Evolutionary conservation across 2,888 invertebrate genomes (phyloP).

Genomic region (Agonopterix heracliana): DNA sequence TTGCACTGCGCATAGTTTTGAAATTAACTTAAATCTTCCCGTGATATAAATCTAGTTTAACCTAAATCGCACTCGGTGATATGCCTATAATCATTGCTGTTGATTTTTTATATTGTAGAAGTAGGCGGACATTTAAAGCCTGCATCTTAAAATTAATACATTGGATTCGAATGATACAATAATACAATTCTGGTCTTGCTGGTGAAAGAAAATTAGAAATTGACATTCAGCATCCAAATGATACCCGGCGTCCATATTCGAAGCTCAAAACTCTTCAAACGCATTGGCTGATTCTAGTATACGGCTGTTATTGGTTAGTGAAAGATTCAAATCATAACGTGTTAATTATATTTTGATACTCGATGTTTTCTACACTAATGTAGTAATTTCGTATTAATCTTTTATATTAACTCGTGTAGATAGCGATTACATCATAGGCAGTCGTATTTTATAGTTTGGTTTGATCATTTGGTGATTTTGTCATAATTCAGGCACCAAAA

Average conservation of each 20-base stretch:
- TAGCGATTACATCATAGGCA: slow-evolving; percentile 43
- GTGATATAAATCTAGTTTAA: slow-evolving; percentile 36
- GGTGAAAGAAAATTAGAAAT: background rate
- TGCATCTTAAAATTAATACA: no score
- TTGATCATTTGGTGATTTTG: no score
- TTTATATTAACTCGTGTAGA: slow-evolving; percentile 57
- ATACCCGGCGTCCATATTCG: slow-evolving; percentile 43
- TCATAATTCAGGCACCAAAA: no score
- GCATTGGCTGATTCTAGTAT: slow-evolving; percentile 73
- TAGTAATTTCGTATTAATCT: slow-evolving; percentile 58
- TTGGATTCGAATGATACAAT: no score
- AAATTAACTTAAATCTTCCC: slow-evolving; percentile 39
- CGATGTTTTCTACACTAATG: slow-evolving; percentile 72
- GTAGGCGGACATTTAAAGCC: slow-evolving; percentile 2
- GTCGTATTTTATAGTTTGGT: slow-evolving; percentile 51
- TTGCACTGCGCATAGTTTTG: slow-evolving; percentile 41
- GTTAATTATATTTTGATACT: slow-evolving; percentile 76
- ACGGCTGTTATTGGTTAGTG: slow-evolving; percentile 76
- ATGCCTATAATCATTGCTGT: slow-evolving; percentile 18
- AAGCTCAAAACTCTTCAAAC: slow-evolving; percentile 63
- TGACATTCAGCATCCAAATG: slow-evolving; percentile 46
- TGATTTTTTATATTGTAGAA: slow-evolving; percentile 16
- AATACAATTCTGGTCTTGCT: no score
- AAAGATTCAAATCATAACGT: slow-evolving; percentile 63
- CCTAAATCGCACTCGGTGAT: slow-evolving; percentile 30